These are phyloP conservation scores for Sebastes iracundus DNA, from an alignment of 2,797 vertebrate species.

Conservation along the genomic window DNA sequence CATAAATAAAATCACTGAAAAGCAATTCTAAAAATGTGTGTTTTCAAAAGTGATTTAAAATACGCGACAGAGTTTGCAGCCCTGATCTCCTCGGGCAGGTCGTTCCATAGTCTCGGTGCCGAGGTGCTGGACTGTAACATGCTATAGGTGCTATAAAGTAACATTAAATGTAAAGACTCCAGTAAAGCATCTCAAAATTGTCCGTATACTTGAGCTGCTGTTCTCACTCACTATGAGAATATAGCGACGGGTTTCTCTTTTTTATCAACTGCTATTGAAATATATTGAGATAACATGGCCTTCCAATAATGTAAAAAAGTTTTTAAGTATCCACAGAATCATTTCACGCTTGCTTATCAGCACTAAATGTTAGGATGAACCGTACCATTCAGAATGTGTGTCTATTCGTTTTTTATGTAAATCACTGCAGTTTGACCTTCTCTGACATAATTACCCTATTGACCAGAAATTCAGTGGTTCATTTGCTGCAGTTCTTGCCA, in stretches of 20 bases:
- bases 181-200: background rate
- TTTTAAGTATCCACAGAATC: background rate
- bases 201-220: background rate
- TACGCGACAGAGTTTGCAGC: too few relatives aligned
- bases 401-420: constrained; percentile 49
- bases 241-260: background rate
- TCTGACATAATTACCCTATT: constrained; percentile 63
- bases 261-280: background rate
- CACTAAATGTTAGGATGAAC: background rate
- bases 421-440: constrained; percentile 57
- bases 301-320: background rate
- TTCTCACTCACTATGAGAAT: background rate
- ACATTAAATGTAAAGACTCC: background rate
- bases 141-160: background rate
- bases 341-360: background rate
- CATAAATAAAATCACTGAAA: too few relatives aligned
- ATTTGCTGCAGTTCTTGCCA: constrained; percentile 53
- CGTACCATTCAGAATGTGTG: constrained; percentile 1
- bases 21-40: too few relatives aligned
- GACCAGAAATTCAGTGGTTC: constrained; percentile 47
- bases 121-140: too few relatives aligned
- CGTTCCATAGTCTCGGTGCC: too few relatives aligned
- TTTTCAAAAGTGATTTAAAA: too few relatives aligned
- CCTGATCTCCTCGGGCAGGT: too few relatives aligned
- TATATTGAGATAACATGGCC: background rate